A percentile compares a stretch with the other conserved stretches of the same genome.
Evolutionary conservation across 2,888 invertebrate genomes (phyloP).

Genomic region (Dynastes grantii): DNA sequence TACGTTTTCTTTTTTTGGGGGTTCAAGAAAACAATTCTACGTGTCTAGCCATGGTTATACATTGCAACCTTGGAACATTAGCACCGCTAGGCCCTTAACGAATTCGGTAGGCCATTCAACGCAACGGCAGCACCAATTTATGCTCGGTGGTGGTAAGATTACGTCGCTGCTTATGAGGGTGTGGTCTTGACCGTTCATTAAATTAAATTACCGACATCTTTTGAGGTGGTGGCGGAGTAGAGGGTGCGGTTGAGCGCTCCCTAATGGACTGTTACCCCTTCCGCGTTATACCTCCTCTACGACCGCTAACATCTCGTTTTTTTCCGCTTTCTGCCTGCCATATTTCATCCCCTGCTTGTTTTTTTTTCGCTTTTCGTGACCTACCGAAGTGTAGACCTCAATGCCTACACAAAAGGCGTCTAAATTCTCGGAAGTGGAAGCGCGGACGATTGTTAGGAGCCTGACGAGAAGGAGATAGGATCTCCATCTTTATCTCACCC

Average conservation of each 20-base stretch:
- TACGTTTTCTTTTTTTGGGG: too few relatives aligned
- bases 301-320: background rate
- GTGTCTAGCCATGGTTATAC: too few relatives aligned
- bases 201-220: conserved; percentile 36
- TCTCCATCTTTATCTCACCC: background rate
- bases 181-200: conserved; percentile 37
- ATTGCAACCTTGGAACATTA: too few relatives aligned
- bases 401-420: background rate
- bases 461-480: background rate
- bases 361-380: background rate
- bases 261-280: conserved; percentile 22
- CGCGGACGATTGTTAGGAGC: background rate
- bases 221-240: background rate
- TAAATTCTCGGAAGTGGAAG: background rate
- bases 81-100: background rate
- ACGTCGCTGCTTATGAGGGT: conserved; percentile 9
- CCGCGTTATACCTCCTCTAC: background rate
- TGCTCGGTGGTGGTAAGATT: background rate
- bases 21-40: too few relatives aligned
- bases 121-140: background rate
- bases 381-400: background rate
- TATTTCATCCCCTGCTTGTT: background rate
- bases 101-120: background rate
- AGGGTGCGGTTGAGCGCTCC: conserved; percentile 13
- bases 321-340: background rate